Conservation (phyloP, 2,797 vertebrate species). For the Falco berigora region DNA sequence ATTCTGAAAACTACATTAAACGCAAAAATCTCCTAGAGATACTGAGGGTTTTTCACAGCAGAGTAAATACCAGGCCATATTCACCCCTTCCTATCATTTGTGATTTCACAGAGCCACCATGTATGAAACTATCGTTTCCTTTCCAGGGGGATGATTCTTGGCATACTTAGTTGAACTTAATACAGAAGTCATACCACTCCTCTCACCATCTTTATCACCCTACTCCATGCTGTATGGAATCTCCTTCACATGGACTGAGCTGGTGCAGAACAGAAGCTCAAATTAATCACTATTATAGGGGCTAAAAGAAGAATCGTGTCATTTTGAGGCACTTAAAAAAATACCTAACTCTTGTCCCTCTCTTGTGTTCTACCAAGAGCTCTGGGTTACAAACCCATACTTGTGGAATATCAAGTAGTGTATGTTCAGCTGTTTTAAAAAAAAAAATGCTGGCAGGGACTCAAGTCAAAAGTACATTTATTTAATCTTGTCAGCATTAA, state of each 20-base stretch:
- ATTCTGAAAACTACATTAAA: not conserved
- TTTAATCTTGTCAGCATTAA: constrained; percentile 64
- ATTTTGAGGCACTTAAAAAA: not conserved
- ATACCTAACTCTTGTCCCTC: not conserved
- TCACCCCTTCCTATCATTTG: not conserved
- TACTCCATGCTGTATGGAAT: not conserved
- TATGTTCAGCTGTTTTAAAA: not conserved
- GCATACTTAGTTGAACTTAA: not conserved
- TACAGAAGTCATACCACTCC: not conserved
- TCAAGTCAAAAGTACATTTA: constrained; percentile 48
- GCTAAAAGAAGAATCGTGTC: not conserved
- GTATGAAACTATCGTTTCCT: not conserved
- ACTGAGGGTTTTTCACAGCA: not conserved
- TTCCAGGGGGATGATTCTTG: not conserved
- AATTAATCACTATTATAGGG: not conserved
- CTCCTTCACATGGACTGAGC: not conserved
- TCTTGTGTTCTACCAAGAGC: not conserved
- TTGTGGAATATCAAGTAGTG: not conserved
- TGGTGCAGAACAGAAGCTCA: not conserved
- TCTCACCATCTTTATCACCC: not conserved
- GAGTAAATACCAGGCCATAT: not conserved
- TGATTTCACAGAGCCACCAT: not conserved
- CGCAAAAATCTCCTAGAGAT: not conserved
- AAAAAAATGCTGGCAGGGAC: not conserved
- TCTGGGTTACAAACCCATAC: not conserved